phyloP scores from a whole-genome alignment of 2,888 invertebrate genomes.

The Caradrina clavipalpis region DNA sequence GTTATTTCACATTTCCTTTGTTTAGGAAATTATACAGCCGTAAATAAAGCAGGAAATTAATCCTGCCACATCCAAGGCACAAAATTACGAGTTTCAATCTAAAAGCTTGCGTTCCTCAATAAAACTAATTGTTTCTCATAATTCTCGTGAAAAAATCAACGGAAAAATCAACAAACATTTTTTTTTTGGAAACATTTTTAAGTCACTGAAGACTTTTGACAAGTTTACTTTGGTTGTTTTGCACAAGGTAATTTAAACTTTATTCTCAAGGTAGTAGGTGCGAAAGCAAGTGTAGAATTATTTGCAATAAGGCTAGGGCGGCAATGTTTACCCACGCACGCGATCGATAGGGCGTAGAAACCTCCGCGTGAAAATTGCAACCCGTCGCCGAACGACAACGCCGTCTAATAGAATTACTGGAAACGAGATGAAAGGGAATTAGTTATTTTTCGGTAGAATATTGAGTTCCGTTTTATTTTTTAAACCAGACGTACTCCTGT shows the following conservation, averaged over 20 bases:
- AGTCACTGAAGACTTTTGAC: slow-evolving; percentile 37
- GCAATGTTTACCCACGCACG: slow-evolving; percentile 87
- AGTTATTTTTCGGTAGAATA: slow-evolving; percentile 53
- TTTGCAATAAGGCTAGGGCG: slow-evolving; percentile 81
- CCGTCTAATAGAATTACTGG: slow-evolving; percentile 76
- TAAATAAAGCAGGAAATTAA: slow-evolving; percentile 74
- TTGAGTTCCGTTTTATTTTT: slow-evolving; percentile 32
- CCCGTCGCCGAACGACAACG: slow-evolving; percentile 74
- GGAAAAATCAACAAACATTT: slow-evolving; percentile 26
- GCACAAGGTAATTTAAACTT: slow-evolving; percentile 44
- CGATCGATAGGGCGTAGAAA: slow-evolving; percentile 85
- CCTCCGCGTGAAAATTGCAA: slow-evolving; percentile 90
- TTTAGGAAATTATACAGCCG: slow-evolving; percentile 70
- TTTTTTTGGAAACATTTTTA: slow-evolving; percentile 31
- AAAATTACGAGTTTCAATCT: slow-evolving; percentile 13
- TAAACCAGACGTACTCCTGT: background rate
- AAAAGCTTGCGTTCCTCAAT: slow-evolving; percentile 22
- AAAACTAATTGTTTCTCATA: slow-evolving; percentile 2
- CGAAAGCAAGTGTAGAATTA: slow-evolving; percentile 54
- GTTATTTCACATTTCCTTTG: slow-evolving; percentile 72
- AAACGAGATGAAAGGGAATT: slow-evolving; percentile 66
- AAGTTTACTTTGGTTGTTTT: background rate
- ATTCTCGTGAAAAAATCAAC: slow-evolving; percentile 12
- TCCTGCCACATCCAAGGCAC: slow-evolving; percentile 25
- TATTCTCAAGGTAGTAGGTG: slow-evolving; percentile 40